Evolutionary conservation across 2,888 invertebrate genomes (phyloP).

Genomic region (Sepiola atlantica): DNA sequence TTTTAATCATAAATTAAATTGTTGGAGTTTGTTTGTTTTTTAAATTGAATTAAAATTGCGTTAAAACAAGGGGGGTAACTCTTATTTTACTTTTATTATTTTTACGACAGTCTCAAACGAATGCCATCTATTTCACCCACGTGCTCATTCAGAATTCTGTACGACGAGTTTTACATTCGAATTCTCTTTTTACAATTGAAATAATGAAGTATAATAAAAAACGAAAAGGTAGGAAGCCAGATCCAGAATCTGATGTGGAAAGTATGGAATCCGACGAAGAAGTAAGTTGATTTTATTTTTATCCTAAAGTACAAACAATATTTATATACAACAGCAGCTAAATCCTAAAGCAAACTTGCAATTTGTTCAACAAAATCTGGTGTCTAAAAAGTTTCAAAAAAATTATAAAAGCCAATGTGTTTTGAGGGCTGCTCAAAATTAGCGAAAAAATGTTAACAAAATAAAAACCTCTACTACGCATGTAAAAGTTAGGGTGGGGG

Average conservation of each 20-base stretch:
- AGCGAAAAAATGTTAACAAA: too few species aligned
- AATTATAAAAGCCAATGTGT: too few species aligned
- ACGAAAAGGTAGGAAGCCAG: conserved; percentile 34
- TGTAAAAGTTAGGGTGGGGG: too few species aligned
- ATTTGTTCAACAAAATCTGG: neutral
- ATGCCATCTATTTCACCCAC: neutral
- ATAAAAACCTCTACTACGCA: too few species aligned
- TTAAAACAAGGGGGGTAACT: neutral
- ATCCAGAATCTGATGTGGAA: conserved; percentile 48
- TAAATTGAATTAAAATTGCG: neutral
- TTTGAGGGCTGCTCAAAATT: too few species aligned
- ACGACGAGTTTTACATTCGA: too few species aligned
- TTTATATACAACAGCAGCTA: neutral
- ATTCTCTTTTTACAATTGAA: neutral
- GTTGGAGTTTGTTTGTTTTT: neutral
- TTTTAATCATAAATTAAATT: neutral
- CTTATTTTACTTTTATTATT: neutral
- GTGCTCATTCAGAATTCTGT: neutral
- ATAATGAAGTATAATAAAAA: conserved; percentile 13
- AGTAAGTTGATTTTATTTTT: neutral
- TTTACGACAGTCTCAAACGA: neutral
- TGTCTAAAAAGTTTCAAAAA: too few species aligned
- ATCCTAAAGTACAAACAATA: neutral
- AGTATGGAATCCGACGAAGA: conserved; percentile 51
- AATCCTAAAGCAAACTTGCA: too few species aligned